Percentiles rank a stretch among this genome's conserved stretches.
Evolutionary conservation across 2,888 invertebrate species (phyloP).

Genomic region (Nemoura dubitans): DNA sequence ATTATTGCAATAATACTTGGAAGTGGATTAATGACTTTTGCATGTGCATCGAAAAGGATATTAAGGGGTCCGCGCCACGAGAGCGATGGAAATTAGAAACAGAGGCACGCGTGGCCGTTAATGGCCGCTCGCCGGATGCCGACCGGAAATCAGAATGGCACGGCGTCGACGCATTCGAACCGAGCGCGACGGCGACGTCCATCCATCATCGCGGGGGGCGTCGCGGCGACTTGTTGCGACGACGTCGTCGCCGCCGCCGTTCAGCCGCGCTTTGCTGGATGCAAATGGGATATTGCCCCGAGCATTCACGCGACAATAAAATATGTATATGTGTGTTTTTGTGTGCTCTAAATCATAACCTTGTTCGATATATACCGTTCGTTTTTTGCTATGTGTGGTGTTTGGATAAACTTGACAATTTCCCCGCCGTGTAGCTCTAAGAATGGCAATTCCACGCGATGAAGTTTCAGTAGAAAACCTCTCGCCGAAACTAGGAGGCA

Average conservation of each 20-base stretch:
- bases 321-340: neutral
- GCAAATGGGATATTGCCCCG: neutral
- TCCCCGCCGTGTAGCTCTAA: too few species aligned
- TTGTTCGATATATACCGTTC: neutral
- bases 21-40: neutral
- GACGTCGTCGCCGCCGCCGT: neutral
- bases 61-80: neutral
- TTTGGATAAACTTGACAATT: neutral
- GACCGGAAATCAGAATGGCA: constrained; percentile 36
- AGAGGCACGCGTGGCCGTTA: neutral
- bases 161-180: neutral
- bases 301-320: neutral
- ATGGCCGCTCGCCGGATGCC: constrained; percentile 28
- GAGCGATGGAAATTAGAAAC: constrained; percentile 26
- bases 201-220: neutral
- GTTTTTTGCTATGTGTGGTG: neutral
- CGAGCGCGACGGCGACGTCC: neutral
- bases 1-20: neutral
- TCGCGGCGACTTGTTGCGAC: neutral
- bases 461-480: too few species aligned
- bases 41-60: neutral
- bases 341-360: neutral
- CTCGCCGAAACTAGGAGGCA: too few species aligned
- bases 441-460: too few species aligned
- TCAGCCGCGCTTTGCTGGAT: neutral